A percentile compares a stretch with the other conserved stretches of the same genome.
phyloP scores from a whole-genome alignment of 2,113 vertebrate species.

The Poicephalus meyeri region DNA sequence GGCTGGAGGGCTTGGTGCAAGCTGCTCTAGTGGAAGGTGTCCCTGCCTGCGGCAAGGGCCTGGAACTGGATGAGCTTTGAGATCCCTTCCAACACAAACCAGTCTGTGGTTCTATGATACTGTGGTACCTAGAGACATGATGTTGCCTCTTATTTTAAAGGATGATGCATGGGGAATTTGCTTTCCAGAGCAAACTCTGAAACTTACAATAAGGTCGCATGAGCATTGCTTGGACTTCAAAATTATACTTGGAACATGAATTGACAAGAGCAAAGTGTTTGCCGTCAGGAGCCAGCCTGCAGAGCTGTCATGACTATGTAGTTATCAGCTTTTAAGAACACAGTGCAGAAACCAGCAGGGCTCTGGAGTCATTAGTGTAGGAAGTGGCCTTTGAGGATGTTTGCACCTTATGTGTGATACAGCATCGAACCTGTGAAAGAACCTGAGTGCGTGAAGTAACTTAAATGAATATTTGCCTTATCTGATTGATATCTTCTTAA shows the following conservation, averaged over 20 bases:
- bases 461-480: background rate
- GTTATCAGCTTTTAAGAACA: background rate
- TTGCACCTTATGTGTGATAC: background rate
- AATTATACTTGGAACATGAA: background rate
- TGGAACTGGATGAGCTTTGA: background rate
- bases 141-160: background rate
- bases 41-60: no score
- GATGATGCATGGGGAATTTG: background rate
- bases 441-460: background rate
- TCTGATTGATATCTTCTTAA: background rate
- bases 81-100: background rate
- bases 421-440: background rate
- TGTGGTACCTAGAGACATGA: background rate
- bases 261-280: background rate
- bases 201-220: background rate
- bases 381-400: background rate
- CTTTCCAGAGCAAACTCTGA: background rate
- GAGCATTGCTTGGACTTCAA: background rate
- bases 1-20: background rate
- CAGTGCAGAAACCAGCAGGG: background rate
- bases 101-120: background rate
- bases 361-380: background rate
- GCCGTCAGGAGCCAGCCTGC: background rate
- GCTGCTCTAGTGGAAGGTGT: background rate
- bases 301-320: background rate